Evolutionary conservation across 2,888 invertebrate species (phyloP).

Genomic region (Ennomos erosarius): DNA sequence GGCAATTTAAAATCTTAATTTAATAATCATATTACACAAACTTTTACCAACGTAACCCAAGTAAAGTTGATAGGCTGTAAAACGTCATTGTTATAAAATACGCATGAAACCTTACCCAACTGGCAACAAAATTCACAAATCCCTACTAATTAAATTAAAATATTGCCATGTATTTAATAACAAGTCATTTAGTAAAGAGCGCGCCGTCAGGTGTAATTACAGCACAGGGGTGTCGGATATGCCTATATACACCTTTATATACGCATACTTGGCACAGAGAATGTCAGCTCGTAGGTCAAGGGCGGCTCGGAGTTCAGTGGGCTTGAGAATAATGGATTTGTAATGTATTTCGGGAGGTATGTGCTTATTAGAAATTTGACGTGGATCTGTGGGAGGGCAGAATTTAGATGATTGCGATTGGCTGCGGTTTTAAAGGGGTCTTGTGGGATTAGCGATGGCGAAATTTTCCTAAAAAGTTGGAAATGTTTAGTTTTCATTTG

Average conservation of each 20-base stretch:
- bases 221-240: constrained; percentile 37
- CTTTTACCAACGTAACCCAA: too few species aligned
- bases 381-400: not conserved
- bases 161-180: constrained; percentile 41
- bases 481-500: too few species aligned
- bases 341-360: constrained; percentile 21
- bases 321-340: constrained; percentile 22
- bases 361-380: constrained; percentile 20
- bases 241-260: constrained; percentile 26
- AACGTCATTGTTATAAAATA: too few species aligned
- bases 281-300: constrained; percentile 31
- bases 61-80: too few species aligned
- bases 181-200: constrained; percentile 42
- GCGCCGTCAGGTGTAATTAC: constrained; percentile 40
- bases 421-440: too few species aligned
- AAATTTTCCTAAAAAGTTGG: too few species aligned
- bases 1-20: too few species aligned
- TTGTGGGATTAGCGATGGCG: too few species aligned
- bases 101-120: not conserved
- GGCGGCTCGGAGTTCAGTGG: constrained; percentile 16
- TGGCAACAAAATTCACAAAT: constrained; percentile 13
- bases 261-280: constrained; percentile 33
- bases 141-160: constrained; percentile 41
- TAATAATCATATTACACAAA: too few species aligned
- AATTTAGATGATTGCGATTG: too few species aligned